These are phyloP conservation scores for Limnephilus lunatus DNA, from an alignment of 2,888 invertebrate genomes.

Conservation along the genomic window DNA sequence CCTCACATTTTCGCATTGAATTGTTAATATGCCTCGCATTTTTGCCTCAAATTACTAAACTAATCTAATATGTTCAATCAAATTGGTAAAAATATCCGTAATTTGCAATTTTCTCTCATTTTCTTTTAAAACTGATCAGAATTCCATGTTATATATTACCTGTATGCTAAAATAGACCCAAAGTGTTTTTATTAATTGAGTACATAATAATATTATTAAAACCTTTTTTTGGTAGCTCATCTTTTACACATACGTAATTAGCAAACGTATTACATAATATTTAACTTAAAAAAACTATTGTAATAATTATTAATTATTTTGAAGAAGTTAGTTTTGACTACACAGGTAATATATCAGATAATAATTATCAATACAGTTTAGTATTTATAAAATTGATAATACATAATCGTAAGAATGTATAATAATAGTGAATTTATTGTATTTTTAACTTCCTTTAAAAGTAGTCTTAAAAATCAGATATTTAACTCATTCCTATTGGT, in stretches of 20 bases:
- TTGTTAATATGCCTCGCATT: neutral
- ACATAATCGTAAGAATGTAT: neutral
- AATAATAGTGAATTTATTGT: neutral
- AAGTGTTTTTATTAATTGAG: constrained; percentile 44
- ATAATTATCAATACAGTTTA: neutral
- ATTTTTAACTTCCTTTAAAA: neutral
- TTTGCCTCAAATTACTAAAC: no score
- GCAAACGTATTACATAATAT: neutral
- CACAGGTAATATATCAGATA: neutral
- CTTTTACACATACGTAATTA: neutral
- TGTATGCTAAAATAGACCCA: constrained; percentile 44
- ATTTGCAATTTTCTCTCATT: constrained; percentile 23
- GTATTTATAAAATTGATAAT: neutral
- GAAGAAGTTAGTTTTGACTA: neutral
- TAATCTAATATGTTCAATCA: no score
- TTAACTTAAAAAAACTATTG: neutral
- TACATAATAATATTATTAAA: neutral
- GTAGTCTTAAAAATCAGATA: neutral
- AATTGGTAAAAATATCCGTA: neutral
- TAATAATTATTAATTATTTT: neutral
- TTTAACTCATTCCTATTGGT: neutral
- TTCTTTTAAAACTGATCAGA: constrained; percentile 2
- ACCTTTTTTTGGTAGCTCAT: neutral
- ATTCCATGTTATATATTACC: constrained; percentile 32
- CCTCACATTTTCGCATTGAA: neutral